Percentiles rank a stretch among this genome's conserved stretches.
Conservation (phyloP, 1,140 invertebrate genomes). For the Zelostemma sp. region DNA sequence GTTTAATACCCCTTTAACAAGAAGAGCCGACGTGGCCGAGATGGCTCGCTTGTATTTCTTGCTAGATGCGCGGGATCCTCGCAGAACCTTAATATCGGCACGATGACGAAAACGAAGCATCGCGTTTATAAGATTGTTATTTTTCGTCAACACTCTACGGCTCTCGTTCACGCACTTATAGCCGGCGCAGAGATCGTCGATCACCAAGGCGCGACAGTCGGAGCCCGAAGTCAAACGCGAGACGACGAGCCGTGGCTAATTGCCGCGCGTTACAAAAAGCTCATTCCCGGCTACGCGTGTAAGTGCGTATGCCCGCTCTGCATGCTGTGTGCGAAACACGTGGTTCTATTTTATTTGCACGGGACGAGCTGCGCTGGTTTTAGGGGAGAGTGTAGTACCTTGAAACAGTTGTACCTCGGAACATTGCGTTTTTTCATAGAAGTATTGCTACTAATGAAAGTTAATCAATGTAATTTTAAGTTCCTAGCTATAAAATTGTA, state of each 20-base stretch:
- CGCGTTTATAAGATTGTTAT: slow-evolving; percentile 27
- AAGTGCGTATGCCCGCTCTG: slow-evolving; percentile 10
- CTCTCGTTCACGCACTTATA: slow-evolving; percentile 32
- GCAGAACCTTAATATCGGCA: slow-evolving; percentile 35
- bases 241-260: slow-evolving; percentile 60
- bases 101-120: slow-evolving; percentile 34
- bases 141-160: slow-evolving; percentile 45
- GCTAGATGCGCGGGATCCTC: slow-evolving; percentile 23
- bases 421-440: no score
- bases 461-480: no score
- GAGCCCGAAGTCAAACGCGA: slow-evolving; percentile 53
- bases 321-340: neutral
- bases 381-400: neutral
- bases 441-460: no score
- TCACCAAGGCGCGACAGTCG: slow-evolving; percentile 55
- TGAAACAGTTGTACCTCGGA: no score
- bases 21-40: slow-evolving; percentile 33
- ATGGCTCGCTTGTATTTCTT: slow-evolving; percentile 27
- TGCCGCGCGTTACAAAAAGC: slow-evolving; percentile 55
- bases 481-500: no score
- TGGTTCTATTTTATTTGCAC: neutral
- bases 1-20: slow-evolving; percentile 46
- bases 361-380: neutral
- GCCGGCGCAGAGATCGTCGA: slow-evolving; percentile 45
- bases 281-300: slow-evolving; percentile 35